Percentiles rank a stretch among this genome's conserved stretches.
Conservation (phyloP, 2,888 invertebrate species). For the Homarus gammarus region DNA sequence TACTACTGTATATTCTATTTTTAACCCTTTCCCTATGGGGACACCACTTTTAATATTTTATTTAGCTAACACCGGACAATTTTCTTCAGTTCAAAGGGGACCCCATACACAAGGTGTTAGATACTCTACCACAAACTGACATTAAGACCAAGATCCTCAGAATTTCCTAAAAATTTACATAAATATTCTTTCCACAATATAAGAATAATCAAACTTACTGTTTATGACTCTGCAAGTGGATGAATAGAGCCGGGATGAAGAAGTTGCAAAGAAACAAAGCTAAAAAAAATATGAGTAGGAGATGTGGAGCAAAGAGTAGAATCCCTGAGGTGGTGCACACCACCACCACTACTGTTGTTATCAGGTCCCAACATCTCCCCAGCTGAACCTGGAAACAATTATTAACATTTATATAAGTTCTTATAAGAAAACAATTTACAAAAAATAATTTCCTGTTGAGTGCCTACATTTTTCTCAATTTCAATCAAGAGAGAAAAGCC, state of each 20-base stretch:
- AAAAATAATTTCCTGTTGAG: not conserved
- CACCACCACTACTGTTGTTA: constrained; percentile 77
- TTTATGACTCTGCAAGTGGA: constrained; percentile 66
- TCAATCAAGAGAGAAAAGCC: not conserved
- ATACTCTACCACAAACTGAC: not conserved
- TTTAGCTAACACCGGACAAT: no score
- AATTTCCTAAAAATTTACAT: not conserved
- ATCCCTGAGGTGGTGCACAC: constrained; percentile 86
- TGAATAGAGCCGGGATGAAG: constrained; percentile 54
- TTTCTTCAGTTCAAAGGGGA: no score
- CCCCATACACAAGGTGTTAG: no score
- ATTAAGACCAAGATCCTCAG: not conserved
- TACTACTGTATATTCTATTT: no score
- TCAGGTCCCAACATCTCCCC: constrained; percentile 29
- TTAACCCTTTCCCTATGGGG: no score
- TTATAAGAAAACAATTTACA: not conserved
- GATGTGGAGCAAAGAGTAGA: constrained; percentile 44
- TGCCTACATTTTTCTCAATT: not conserved
- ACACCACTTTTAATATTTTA: no score
- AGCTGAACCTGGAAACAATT: constrained; percentile 35
- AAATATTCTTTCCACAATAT: not conserved
- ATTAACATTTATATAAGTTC: not conserved
- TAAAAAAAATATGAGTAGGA: constrained; percentile 50
- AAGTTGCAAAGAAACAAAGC: constrained; percentile 52
- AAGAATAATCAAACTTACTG: constrained; percentile 60